Conservation (phyloP, 1,140 invertebrate genomes). For the Halesus radiatus region DNA sequence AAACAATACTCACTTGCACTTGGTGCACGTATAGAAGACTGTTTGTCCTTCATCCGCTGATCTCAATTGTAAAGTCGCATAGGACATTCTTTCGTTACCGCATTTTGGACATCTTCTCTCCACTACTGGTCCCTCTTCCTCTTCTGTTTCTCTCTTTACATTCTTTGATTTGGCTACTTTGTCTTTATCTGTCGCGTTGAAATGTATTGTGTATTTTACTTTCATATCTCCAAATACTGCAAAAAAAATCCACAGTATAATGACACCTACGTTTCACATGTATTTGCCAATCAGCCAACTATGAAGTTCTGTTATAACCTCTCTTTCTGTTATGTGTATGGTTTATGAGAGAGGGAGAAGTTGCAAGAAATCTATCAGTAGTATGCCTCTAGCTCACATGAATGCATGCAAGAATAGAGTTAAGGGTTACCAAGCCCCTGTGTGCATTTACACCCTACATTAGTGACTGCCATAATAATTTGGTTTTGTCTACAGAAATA, state of each 20-base stretch:
- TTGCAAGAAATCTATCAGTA: background rate
- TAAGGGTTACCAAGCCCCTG: background rate
- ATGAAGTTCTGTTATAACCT: background rate
- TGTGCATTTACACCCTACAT: too few species aligned
- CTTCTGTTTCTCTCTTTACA: slow-evolving; percentile 56
- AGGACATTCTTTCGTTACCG: slow-evolving; percentile 92
- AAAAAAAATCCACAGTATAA: too few species aligned
- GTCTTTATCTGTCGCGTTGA: slow-evolving; percentile 65
- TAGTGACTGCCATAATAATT: background rate
- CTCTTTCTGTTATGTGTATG: background rate
- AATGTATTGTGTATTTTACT: slow-evolving; percentile 69
- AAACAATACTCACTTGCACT: slow-evolving; percentile 84
- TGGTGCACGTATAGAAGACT: slow-evolving; percentile 96
- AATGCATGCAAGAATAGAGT: background rate
- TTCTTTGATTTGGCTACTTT: slow-evolving; percentile 20
- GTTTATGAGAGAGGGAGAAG: background rate
- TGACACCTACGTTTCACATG: too few species aligned
- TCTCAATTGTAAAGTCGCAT: slow-evolving; percentile 92
- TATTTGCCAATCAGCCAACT: background rate
- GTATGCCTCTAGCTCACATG: background rate
- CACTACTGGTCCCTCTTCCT: slow-evolving; percentile 83
- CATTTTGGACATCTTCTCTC: slow-evolving; percentile 92
- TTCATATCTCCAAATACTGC: slow-evolving; percentile 69
- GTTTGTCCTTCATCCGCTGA: slow-evolving; percentile 99
- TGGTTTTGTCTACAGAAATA: background rate